Base-by-base conservation (phyloP, 1,140 invertebrate species). In the Drosophila asahinai region DNA sequence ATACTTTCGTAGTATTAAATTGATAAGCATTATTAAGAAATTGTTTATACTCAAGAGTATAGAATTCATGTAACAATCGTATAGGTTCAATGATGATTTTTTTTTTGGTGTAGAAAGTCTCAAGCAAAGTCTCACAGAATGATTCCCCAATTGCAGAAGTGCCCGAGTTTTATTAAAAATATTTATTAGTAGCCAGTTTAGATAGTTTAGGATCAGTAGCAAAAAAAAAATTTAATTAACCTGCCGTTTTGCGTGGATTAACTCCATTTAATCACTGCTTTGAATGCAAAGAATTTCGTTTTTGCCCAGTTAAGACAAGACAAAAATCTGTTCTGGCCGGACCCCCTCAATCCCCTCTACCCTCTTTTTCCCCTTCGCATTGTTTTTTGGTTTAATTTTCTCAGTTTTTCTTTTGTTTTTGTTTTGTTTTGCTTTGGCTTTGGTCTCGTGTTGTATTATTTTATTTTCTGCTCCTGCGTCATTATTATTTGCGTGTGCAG, bases 401-500 rank as follows among this genome's bases (percentile, higher is more conserved):
- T 33, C 19, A 43, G 42, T 60, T 58, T 60, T 79, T 63, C 30
- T 51, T 36, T 75, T 19, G 11, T 47, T n/a, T 36, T 51, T 30
- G 25, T 38, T 72, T 54, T 33, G 7, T 55, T 71, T 67, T 54
- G 17, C 43, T 64, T 72, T 78, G 42, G 51, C 43, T 45, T 67
- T 63, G 40, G 68, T 77, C 67, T 77, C 60, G 65, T 84, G 77
- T 79, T 78, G 66, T 79, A 57, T 11, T 33, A 52, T 57, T 54
- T 54, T 19, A 60, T 64, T 77, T 79, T 63, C 73, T 60, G 38
- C 54, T 67, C 54, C 63, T 81, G 62, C 81, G 77, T 80, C 66
- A 80, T 83, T 83, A 80, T 77, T 86, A 81, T 72, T 79, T 86
- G 78, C 79, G 75, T 78, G 78, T 74, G 72, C 77, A 80, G 47